These are phyloP conservation scores for Pseudochromis fuscus DNA, from an alignment of 2,797 vertebrate species.

Conservation along the genomic window DNA sequence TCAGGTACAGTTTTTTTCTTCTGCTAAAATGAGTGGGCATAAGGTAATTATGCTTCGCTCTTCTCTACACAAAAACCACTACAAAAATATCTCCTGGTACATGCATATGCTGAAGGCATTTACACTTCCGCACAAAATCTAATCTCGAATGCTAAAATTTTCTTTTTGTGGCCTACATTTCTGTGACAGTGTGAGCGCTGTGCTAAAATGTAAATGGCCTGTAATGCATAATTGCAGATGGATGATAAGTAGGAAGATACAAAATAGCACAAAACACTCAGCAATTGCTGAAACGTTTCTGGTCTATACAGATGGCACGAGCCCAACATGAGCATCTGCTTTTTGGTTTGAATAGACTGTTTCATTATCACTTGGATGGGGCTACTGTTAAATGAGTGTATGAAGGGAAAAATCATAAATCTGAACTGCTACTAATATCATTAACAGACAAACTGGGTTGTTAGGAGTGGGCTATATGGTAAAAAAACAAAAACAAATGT, in stretches of 20 bases:
- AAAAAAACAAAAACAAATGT: no score
- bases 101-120: conserved; percentile 33
- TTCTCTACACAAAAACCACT: conserved; percentile 24
- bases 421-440: conserved; percentile 38
- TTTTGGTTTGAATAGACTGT: conserved; percentile 22
- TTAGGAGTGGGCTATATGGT: no score
- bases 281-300: conserved; percentile 8
- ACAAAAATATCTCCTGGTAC: conserved; percentile 24
- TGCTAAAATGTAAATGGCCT: conserved; percentile 36
- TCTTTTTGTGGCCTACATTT: conserved; percentile 23
- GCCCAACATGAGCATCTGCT: conserved; percentile 28
- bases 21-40: conserved; percentile 27
- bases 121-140: conserved; percentile 16
- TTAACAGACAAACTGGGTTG: conserved; percentile 27
- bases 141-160: conserved; percentile 39
- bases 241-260: conserved; percentile 32
- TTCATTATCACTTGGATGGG: conserved; percentile 27
- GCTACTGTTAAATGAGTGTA: conserved; percentile 1
- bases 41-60: conserved; percentile 39
- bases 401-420: conserved; percentile 43
- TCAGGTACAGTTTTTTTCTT: conserved; percentile 17
- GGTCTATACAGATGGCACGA: conserved; percentile 8
- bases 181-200: conserved; percentile 14
- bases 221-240: conserved; percentile 41
- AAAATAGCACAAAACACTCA: conserved; percentile 45